Evolutionary conservation across 2,113 vertebrate genomes (phyloP), one percentile per base, ranked within the genome.

Genomic region (Oryzias curvinotus): DNA sequence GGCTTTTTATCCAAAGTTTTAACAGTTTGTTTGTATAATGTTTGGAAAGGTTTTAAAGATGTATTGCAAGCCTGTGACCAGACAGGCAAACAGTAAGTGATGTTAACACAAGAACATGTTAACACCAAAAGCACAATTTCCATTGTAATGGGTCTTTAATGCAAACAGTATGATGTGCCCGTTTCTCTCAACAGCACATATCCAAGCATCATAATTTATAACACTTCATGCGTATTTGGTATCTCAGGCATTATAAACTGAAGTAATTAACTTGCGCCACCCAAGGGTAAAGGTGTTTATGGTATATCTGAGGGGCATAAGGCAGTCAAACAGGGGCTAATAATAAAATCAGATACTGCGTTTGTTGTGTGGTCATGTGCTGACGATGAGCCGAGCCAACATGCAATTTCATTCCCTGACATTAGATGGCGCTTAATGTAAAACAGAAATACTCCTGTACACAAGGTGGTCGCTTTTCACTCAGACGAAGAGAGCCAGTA

Each of bases 281-380:
- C 83, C 88, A 78, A 59, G 83, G 80, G 83, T 88, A 85, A 87
- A 90, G 82, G 88, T 88, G 81, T 79, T 78, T 73, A 86, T 75
- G 86, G 72, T 80, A 80, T 81, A 85, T 83, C 62, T 63, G 63
- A 75, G 47, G 80, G 74, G 80, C 72, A 71, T 89, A 79, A 88
- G 76, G 81, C 78, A 74, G 71, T 83, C 83, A 72, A 83, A 88
- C 70, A 50, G 68, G 58, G 68, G 70, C 86, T 84, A 78, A 75
- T 85, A 85, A 88, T 85, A 80, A 85, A 85, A 88, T 87, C 85
- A 75, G 82, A 88, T 85, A 71, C 77, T 74, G 80, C 78, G 78
- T 77, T 74, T 42, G 73, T 57, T 62, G 77, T 65, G 62, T 36
- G 75, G 79, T 82, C 79, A 78, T 63, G 7, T 77, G 78, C 57